phyloP scores from a whole-genome alignment of 2,113 vertebrate species.

The Eulemur rufifrons region DNA sequence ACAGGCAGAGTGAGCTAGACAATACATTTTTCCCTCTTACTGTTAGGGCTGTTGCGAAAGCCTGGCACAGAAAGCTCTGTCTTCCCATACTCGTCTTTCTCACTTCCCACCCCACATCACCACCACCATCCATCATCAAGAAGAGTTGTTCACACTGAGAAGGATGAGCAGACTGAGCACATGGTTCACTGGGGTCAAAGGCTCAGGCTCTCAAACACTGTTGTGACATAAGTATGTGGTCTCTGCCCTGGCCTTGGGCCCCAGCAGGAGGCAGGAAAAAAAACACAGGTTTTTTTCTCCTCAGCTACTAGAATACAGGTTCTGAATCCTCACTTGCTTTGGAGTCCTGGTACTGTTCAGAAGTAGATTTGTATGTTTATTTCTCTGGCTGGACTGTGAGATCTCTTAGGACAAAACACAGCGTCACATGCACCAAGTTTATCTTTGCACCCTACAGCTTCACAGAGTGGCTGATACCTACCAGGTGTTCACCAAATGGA shows the following conservation, averaged over 20 bases:
- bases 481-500: not conserved
- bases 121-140: not conserved
- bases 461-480: not conserved
- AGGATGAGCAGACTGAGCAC: no score
- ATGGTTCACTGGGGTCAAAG: not conserved
- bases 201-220: not conserved
- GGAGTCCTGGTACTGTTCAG: not conserved
- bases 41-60: not conserved
- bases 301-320: not conserved
- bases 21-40: not conserved
- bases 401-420: not conserved
- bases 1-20: not conserved
- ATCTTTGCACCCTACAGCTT: not conserved
- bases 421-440: accelerated
- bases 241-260: not conserved
- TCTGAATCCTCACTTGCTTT: not conserved
- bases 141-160: not conserved
- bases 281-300: not conserved
- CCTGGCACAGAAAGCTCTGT: not conserved
- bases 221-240: not conserved
- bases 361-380: not conserved
- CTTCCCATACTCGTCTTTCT: not conserved
- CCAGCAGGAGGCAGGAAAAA: not conserved
- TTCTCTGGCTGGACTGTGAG: not conserved
- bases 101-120: not conserved